Percentiles rank a stretch among this genome's conserved stretches.
Evolutionary conservation across 2,113 vertebrate genomes (phyloP).

Genomic region (Centropristis striata): DNA sequence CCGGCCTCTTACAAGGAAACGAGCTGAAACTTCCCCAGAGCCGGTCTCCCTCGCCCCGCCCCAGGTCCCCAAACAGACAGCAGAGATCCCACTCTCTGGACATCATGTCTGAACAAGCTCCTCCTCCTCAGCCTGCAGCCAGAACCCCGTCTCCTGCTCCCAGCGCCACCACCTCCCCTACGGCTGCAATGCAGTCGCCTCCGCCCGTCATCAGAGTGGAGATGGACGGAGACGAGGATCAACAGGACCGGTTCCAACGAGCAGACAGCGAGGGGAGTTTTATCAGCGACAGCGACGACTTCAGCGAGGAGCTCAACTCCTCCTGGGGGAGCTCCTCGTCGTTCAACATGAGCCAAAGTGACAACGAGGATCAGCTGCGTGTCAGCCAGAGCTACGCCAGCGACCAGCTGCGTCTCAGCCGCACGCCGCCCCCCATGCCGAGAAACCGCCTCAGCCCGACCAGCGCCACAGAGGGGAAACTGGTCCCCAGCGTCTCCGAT

Average conservation of each 20-base stretch:
- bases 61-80: background rate
- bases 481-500: conserved; percentile 55
- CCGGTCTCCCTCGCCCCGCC: background rate
- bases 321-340: conserved; percentile 31
- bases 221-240: conserved; percentile 21
- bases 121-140: background rate
- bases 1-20: conserved; percentile 69
- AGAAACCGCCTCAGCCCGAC: conserved; percentile 60
- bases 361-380: background rate
- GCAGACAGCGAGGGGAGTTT: conserved; percentile 33
- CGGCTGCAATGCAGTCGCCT: background rate
- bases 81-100: conserved; percentile 67
- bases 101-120: background rate
- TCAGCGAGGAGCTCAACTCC: conserved; percentile 66
- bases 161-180: rapidly evolving
- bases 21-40: conserved; percentile 32
- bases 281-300: conserved; percentile 55
- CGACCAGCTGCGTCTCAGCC: background rate
- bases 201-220: conserved; percentile 70
- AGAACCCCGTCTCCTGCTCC: rapidly evolving
- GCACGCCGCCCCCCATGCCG: background rate
- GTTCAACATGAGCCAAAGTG: conserved; percentile 35
- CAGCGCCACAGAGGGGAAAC: background rate
- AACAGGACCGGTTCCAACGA: background rate
- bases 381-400: background rate